Evolutionary conservation across 2,797 vertebrate genomes (phyloP).

Genomic region (Psittacula derbiana): DNA sequence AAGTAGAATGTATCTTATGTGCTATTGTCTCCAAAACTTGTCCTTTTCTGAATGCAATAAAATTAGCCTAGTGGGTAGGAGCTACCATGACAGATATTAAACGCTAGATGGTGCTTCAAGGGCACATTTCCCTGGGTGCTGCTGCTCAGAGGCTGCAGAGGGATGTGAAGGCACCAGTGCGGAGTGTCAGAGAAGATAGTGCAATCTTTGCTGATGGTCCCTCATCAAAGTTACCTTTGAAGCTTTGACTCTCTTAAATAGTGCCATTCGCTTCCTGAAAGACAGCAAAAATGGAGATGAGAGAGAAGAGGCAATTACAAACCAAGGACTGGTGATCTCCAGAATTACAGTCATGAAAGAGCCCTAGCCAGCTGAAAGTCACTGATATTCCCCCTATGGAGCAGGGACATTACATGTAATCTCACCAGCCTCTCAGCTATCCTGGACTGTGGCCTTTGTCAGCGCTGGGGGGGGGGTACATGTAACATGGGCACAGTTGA

Average conservation of each 20-base stretch:
- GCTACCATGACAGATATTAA: neutral
- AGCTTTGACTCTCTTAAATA: neutral
- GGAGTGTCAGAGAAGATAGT: neutral
- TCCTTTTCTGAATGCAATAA: neutral
- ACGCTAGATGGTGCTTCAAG: slow-evolving; percentile 27
- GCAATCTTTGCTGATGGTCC: neutral
- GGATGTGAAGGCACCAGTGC: neutral
- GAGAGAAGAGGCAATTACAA: neutral
- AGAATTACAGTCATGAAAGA: neutral
- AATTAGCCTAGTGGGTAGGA: neutral
- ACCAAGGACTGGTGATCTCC: neutral
- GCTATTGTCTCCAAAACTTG: neutral
- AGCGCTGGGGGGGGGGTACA: neutral
- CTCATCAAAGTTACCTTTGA: neutral
- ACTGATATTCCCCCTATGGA: neutral
- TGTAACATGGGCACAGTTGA: neutral
- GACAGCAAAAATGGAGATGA: neutral
- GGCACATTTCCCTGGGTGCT: neutral
- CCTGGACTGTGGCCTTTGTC: neutral
- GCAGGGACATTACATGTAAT: neutral
- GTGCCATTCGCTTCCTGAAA: neutral
- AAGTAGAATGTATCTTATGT: neutral
- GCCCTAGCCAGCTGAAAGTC: neutral
- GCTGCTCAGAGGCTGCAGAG: neutral
- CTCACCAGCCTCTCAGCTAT: neutral